Conservation (phyloP, 2,888 invertebrate genomes). For the Callyntrura sp. region DNA sequence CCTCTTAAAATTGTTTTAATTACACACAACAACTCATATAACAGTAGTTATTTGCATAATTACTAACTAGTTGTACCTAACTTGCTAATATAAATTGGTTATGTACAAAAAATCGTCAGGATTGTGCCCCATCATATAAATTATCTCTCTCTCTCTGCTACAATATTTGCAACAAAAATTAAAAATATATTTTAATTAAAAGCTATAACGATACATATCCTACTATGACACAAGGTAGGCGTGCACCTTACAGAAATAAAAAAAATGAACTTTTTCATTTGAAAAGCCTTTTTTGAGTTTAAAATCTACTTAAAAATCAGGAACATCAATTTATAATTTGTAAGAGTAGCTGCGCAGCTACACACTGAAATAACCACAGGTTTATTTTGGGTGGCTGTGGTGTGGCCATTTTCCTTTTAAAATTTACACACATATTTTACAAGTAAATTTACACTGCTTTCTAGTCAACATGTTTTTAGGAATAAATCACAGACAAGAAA, state of each 20-base stretch:
- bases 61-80: neutral
- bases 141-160: no score
- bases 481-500: conserved; percentile 51
- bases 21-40: neutral
- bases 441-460: conserved; percentile 24
- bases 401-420: neutral
- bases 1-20: neutral
- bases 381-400: no score
- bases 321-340: neutral
- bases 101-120: conserved; percentile 55
- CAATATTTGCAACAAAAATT: neutral
- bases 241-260: conserved; percentile 61
- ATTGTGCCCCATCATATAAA: conserved; percentile 41
- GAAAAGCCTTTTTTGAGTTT: neutral
- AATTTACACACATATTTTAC: neutral
- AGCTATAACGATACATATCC: neutral
- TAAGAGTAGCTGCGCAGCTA: no score
- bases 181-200: neutral
- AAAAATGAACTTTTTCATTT: conserved; percentile 5
- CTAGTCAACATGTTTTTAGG: neutral
- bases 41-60: no score
- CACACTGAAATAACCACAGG: neutral
- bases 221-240: conserved; percentile 38
- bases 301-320: neutral
- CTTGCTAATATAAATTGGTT: neutral